These are phyloP conservation scores for Panagrolaimus sp. DNA, from an alignment of 1,140 invertebrate species.

Conservation along the genomic window DNA sequence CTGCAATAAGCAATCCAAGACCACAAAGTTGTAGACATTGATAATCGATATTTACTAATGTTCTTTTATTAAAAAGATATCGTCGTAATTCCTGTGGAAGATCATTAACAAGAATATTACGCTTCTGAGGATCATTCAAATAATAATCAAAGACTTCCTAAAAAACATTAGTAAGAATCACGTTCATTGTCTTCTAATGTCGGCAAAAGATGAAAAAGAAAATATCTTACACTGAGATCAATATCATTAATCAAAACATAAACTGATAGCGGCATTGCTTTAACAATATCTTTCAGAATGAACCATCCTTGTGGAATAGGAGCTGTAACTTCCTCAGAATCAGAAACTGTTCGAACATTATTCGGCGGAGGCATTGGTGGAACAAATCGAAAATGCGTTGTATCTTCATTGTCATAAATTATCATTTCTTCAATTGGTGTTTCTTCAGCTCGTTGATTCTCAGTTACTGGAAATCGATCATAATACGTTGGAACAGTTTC, in stretches of 20 bases:
- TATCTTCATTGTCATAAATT: not conserved
- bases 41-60: not conserved
- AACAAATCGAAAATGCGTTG: not conserved
- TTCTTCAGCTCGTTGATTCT: not conserved
- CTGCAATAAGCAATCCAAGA: not conserved
- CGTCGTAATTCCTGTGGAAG: slow-evolving; percentile 25
- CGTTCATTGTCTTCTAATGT: too few species aligned
- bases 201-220: too few species aligned
- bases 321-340: not conserved
- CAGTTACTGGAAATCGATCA: not conserved
- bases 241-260: slow-evolving; percentile 5
- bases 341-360: not conserved
- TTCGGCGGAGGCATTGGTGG: not conserved
- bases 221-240: not conserved
- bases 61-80: not conserved
- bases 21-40: slow-evolving; percentile 3
- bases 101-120: slow-evolving; percentile 33
- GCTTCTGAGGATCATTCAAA: slow-evolving; percentile 29
- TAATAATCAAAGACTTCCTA: slow-evolving; percentile 14
- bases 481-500: not conserved
- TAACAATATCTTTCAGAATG: not conserved
- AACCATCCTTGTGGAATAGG: not conserved
- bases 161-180: not conserved
- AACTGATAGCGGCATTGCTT: not conserved
- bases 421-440: not conserved